Evolutionary conservation across 1,140 invertebrate species (phyloP).

Genomic region (Aporrectodea caliginosa): DNA sequence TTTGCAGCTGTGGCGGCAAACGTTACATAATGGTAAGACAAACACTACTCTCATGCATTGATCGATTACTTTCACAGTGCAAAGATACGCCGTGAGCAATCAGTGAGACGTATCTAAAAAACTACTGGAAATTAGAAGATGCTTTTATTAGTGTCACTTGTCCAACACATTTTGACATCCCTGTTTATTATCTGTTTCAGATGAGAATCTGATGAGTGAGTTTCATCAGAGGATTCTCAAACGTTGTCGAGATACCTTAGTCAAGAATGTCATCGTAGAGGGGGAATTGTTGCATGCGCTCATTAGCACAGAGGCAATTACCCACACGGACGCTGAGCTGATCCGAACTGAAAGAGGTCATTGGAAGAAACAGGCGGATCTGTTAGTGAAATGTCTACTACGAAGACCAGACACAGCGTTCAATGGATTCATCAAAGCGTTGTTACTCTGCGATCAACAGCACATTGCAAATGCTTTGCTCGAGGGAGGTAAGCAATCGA

Average conservation of each 20-base stretch:
- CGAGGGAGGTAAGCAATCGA: neutral
- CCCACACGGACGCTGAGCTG: neutral
- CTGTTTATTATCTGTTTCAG: too few species aligned
- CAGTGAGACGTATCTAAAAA: too few species aligned
- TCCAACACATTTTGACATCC: too few species aligned
- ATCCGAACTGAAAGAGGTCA: neutral
- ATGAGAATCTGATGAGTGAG: neutral
- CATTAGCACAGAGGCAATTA: neutral
- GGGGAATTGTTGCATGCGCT: neutral
- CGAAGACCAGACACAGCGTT: neutral
- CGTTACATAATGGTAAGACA: too few species aligned
- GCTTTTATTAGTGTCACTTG: too few species aligned
- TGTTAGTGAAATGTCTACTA: neutral
- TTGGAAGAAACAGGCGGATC: neutral
- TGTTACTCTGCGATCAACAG: neutral
- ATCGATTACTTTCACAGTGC: too few species aligned
- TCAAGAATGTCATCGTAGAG: neutral
- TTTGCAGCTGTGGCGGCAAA: too few species aligned
- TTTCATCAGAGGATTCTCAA: neutral
- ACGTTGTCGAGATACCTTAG: neutral
- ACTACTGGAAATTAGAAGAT: too few species aligned
- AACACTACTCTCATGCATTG: too few species aligned
- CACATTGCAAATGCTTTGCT: neutral
- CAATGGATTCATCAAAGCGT: neutral
- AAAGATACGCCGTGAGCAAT: too few species aligned